phyloP scores from a whole-genome alignment of 2,113 vertebrate genomes.

The Cheirogaleus medius region DNA sequence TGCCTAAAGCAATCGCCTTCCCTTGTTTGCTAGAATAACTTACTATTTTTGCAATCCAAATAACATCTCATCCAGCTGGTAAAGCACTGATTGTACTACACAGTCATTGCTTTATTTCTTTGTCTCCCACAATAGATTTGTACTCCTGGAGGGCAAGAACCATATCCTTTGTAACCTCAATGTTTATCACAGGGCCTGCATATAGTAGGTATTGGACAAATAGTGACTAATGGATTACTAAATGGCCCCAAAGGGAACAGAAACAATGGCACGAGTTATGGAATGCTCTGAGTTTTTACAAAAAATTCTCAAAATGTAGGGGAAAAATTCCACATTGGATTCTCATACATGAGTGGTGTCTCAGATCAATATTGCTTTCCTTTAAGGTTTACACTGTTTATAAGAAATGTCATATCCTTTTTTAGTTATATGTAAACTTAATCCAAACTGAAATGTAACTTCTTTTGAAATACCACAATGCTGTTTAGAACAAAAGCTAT shows the following conservation, averaged over 20 bases:
- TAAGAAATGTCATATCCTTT: background rate
- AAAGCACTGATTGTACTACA: background rate
- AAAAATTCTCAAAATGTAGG: accelerated
- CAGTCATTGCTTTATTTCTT: background rate
- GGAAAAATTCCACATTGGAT: accelerated
- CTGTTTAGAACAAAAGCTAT: background rate
- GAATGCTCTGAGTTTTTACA: background rate
- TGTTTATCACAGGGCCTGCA: background rate
- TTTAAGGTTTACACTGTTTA: background rate
- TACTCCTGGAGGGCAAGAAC: background rate
- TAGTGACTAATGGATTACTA: background rate
- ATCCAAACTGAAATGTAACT: constrained; percentile 43
- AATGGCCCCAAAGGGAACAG: background rate
- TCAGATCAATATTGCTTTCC: background rate
- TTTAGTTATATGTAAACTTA: background rate
- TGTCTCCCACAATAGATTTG: background rate
- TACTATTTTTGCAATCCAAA: background rate
- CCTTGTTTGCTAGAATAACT: accelerated
- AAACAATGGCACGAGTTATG: background rate
- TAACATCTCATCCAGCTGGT: background rate
- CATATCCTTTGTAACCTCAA: accelerated
- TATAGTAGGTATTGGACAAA: background rate
- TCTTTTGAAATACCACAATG: background rate
- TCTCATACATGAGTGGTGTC: accelerated
- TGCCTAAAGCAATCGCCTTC: accelerated